phyloP scores from a whole-genome alignment of 2,113 vertebrate species.

The Strix aluco region DNA sequence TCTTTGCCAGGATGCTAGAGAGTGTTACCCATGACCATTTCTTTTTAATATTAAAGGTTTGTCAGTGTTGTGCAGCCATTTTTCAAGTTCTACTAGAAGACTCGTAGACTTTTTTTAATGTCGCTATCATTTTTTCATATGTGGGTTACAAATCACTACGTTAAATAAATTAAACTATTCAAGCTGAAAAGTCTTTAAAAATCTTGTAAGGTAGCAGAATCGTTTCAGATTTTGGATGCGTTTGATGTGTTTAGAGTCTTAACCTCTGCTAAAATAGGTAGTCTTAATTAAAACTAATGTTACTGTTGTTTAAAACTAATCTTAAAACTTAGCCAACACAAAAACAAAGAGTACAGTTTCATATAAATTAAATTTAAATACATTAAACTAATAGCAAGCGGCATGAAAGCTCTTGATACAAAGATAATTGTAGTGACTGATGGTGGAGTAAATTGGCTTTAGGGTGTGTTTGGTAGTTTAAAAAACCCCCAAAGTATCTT shows the following conservation, averaged over 20 bases:
- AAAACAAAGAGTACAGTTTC: background rate
- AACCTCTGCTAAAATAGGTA: conserved; percentile 2
- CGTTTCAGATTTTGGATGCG: background rate
- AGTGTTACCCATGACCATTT: background rate
- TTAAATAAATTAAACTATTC: conserved; percentile 55
- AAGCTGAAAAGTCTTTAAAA: conserved; percentile 42
- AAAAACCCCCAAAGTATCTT: background rate
- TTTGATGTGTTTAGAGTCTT: background rate
- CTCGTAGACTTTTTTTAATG: background rate
- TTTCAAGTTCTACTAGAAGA: conserved; percentile 14
- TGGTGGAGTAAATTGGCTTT: background rate
- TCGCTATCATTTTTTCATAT: conserved; percentile 16
- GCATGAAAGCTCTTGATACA: background rate
- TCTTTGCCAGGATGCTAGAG: background rate
- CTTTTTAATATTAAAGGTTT: conserved; percentile 37
- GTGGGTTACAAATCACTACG: conserved; percentile 36
- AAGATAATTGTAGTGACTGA: background rate
- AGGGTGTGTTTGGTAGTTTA: background rate
- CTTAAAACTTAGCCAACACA: background rate
- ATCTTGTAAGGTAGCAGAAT: background rate
- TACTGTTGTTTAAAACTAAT: background rate
- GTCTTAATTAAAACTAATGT: background rate
- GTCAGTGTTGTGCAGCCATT: background rate
- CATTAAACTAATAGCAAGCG: background rate
- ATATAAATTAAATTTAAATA: conserved; percentile 4